These are phyloP conservation scores for Porites rus DNA, from an alignment of 92 coral and sea anemone species.

Conservation along the genomic window DNA sequence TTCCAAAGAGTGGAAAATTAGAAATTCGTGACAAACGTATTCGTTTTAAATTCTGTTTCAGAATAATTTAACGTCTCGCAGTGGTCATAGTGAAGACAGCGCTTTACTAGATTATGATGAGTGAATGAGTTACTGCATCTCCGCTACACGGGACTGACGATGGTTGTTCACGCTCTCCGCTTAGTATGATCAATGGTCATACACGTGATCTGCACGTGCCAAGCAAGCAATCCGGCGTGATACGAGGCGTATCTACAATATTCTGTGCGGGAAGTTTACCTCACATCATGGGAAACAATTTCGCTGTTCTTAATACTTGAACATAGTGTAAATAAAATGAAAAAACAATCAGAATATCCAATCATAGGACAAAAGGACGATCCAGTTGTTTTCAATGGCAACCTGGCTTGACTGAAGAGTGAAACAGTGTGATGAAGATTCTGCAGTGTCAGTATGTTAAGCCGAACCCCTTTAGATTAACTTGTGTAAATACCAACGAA, in stretches of 20 bases:
- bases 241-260: neutral
- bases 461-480: no score
- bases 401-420: no score
- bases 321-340: no score
- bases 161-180: neutral
- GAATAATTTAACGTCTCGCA: conserved; percentile 24
- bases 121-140: neutral
- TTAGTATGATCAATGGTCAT: neutral
- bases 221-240: neutral
- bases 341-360: no score
- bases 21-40: neutral
- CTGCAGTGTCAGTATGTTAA: no score
- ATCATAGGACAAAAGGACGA: no score
- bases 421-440: no score
- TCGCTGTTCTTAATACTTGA: no score
- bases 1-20: neutral
- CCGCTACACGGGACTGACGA: neutral
- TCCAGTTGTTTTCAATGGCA: no score
- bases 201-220: neutral
- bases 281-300: no score
- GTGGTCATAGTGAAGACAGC: conserved; percentile 47
- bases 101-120: conserved; percentile 47
- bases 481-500: no score
- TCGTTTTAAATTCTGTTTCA: neutral
- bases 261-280: no score